phyloP scores from a whole-genome alignment of 1,140 invertebrate genomes.

The Platyscapa corneri region DNA sequence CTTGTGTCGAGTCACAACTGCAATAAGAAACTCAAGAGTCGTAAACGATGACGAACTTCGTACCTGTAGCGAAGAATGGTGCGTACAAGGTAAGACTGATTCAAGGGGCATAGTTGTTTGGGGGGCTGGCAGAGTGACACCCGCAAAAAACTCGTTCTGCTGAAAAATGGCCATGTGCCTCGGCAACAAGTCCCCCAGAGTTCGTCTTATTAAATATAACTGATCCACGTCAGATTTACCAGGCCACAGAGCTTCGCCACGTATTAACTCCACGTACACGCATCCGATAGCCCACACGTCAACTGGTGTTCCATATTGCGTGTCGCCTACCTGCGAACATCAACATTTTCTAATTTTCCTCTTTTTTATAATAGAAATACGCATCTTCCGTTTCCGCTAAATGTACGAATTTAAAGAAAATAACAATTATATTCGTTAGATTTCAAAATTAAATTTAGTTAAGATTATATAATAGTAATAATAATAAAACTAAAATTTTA shows the following conservation, averaged over 20 bases:
- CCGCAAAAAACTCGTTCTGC: constrained; percentile 95
- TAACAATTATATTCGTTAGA: too few species aligned
- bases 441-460: too few species aligned
- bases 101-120: constrained; percentile 90
- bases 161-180: constrained; percentile 97
- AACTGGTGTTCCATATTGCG: constrained; percentile 96
- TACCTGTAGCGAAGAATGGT: constrained; percentile 74
- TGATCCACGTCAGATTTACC: constrained; percentile 99
- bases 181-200: constrained; percentile 91
- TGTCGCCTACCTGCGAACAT: constrained; percentile 88
- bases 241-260: constrained; percentile 97
- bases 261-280: constrained; percentile 95
- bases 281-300: constrained; percentile 98
- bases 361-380: too few species aligned
- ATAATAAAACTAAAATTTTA: too few species aligned
- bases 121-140: constrained; percentile 93
- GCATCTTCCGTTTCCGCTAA: too few species aligned
- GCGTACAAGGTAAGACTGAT: constrained; percentile 84
- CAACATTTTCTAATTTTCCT: background rate
- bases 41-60: background rate
- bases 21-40: too few species aligned
- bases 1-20: too few species aligned
- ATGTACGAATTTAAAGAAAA: too few species aligned
- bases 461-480: too few species aligned
- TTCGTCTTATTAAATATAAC: constrained; percentile 94